Base-by-base conservation (phyloP, 2,113 vertebrate species). In the Brachyhypopomus occidentalis region DNA sequence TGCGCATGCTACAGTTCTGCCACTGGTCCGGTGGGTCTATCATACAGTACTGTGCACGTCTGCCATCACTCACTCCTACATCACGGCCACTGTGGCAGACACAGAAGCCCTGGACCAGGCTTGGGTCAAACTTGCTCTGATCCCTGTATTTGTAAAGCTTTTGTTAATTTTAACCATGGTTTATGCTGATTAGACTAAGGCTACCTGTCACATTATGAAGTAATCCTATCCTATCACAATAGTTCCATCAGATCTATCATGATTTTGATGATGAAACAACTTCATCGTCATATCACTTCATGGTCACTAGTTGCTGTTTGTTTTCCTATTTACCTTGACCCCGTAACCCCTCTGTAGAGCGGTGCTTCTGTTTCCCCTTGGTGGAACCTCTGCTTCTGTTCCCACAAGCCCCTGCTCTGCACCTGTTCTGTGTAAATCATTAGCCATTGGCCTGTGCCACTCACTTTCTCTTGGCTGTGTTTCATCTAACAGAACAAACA, bases 401-500 rank as follows among this genome's bases (percentile, higher is more conserved):
- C 72, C 52, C 72, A 81, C 72, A 23, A 9, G 8, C 41, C 73
- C 60, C 48, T 17, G 45, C 38, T 58, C 70, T 20, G 60, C 11
- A 58, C n/a, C n/a, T 45, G 55, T 14, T 3, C 41, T 59, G 71
- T 75, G 66, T 75, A 52, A 78, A 84, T 62, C 75, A 41, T 69
- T 72, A 45, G 17, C 56, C 62, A 75, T 11, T 3, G 48, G 27
- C 52, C 36, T 41, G 76, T 45, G 25, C 0, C 48, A 19, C 45
- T 58, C 12, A 36, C 27, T 59, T 72, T 59, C 77, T 77, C 78
- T 58, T 60, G 34, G 8, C 34, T 4, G 30, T 25, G 60, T 41
- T 19, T 73, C 45, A n/a, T 52, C 59, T 71, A 30, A 11, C 67
- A 80, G 77, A 73, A 80, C 77, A 76, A 79, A 80, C 67, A 77